These are phyloP conservation scores for Drosophila melanogaster DNA, from an alignment of 1,140 invertebrate species.

Conservation along the genomic window Release_6_plus_ISO1_MT NT_033779.5:16393001-16393500, in stretches of 20 bases:
- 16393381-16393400: constrained; percentile 52
- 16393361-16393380: constrained; percentile 37
- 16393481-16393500: constrained; percentile 33
- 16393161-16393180: constrained; percentile 33
- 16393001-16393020: too few relatives aligned
- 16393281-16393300: constrained; percentile 54
- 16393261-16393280: constrained; percentile 68
- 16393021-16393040: not conserved
- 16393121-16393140: constrained; percentile 50
- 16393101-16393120: constrained; percentile 82
- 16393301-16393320: constrained; percentile 62
- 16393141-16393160: not conserved
- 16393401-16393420: constrained; percentile 64
- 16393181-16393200: constrained; percentile 40
- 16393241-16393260: constrained; percentile 46
- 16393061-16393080: constrained; percentile 20
- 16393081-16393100: constrained; percentile 58
- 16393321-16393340: constrained; percentile 74
- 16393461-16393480: constrained; percentile 75
- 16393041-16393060: not conserved
- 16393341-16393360: constrained; percentile 59
- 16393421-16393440: constrained; percentile 53
- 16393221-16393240: constrained; percentile 27
- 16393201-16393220: constrained; percentile 29
- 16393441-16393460: constrained; percentile 60